Evolutionary conservation across 2,113 vertebrate species (phyloP), one percentile per base, ranked within the genome.

Genomic region (Clarias macrocephalus): DNA sequence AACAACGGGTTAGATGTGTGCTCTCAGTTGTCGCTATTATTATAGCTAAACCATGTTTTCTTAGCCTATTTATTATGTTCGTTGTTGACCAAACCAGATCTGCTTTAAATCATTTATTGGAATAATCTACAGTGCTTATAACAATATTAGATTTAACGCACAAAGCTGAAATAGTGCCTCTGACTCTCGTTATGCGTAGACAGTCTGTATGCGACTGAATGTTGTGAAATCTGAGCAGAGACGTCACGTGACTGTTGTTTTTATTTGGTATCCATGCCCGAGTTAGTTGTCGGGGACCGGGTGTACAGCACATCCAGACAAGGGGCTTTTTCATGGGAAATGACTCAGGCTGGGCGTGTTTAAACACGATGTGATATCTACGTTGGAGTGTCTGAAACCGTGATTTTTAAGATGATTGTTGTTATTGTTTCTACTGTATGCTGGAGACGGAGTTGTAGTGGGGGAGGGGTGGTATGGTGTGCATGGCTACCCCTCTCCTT

Each of bases 211-310:
- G 89, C 87, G 93, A 94, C 94, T 92, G 94, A 94, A 95, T 96
- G 97, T 99, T 99, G 97, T 99, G 98, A 98, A 98, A 98, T 94
- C 91, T 4, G 96, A 98, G 94, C 88, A 89, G 25, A 59, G 0
- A 2, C 88, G 85, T 88, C 97, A 97, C 94, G 96, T 98, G 97
- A 99, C 88, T 63, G 62, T 89, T 91, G 84, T 91, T 95, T 95
- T 92, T 93, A 93, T 96, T 95, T 95, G 93, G 95, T 95, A 92
- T 96, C 95, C 94, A 94, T 93, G 95, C 93, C 94, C 93, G 94
- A 88, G 90, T 85, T 90, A 84, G 86, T 88, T 83, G 86, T 85
- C 37, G 59, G 77, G 70, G 42, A 25, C 28, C 37, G n/a, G 82
- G 48, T 48, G 48, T 30, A 85, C 62, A 76, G 13, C 80, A 56